A percentile compares a stretch with the other conserved stretches of the same genome.
Conservation (phyloP, 2,113 vertebrate genomes). For the Upupa epops region DNA sequence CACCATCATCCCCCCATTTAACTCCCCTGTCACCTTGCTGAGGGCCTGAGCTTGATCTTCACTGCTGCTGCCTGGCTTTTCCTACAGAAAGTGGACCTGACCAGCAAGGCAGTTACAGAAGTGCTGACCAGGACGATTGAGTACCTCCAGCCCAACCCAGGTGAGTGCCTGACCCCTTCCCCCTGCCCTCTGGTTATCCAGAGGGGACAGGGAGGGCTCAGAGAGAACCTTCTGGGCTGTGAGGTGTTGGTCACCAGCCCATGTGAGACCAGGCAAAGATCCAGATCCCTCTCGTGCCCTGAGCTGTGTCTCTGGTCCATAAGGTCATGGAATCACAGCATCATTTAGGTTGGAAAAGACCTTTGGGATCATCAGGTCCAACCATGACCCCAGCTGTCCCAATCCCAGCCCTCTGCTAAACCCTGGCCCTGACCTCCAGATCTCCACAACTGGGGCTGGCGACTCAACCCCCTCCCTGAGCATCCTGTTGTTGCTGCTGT, state of each 20-base stretch:
- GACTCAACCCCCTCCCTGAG: too few relatives aligned
- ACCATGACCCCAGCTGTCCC: too few relatives aligned
- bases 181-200: background rate
- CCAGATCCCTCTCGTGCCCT: background rate
- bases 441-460: too few relatives aligned
- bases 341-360: too few relatives aligned
- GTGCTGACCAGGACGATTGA: conserved; percentile 95
- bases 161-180: conserved; percentile 66
- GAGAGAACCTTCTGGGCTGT: background rate
- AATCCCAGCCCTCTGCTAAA: too few relatives aligned
- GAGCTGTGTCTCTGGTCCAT: background rate
- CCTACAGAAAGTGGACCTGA: conserved; percentile 94
- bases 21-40: background rate
- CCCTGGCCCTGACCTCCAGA: too few relatives aligned
- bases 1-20: rapidly evolving
- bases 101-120: conserved; percentile 93
- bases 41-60: background rate
- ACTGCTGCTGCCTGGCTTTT: background rate
- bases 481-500: background rate
- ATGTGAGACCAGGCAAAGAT: rapidly evolving
- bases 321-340: too few relatives aligned
- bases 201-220: background rate
- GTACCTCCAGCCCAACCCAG: conserved; percentile 97
- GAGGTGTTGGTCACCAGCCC: background rate
- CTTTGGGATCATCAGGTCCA: too few relatives aligned